phyloP scores from a whole-genome alignment of 2,888 invertebrate genomes.

The Sarcophaga subvicina region DNA sequence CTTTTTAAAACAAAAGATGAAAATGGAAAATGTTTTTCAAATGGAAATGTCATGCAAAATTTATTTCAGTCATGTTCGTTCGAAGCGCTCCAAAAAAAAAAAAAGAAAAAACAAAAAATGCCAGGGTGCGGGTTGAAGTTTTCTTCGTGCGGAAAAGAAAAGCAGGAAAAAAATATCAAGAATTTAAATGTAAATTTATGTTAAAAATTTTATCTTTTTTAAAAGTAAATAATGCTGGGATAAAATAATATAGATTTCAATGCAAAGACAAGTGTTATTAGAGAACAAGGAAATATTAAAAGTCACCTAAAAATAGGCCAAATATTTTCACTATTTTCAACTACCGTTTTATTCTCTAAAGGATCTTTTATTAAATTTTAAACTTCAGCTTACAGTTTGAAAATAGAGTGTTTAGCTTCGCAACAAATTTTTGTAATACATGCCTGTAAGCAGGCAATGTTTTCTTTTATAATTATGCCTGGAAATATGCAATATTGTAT shows the following conservation, averaged over 20 bases:
- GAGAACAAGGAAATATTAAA: neutral
- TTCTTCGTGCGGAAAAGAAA: neutral
- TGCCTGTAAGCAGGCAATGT: too few species aligned
- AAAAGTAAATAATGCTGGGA: neutral
- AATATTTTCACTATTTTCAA: too few species aligned
- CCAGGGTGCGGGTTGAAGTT: neutral
- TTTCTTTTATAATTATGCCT: too few species aligned
- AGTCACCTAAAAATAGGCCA: neutral
- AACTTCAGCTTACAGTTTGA: too few species aligned
- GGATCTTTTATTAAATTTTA: too few species aligned
- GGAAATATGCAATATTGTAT: too few species aligned
- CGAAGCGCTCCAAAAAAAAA: constrained; percentile 10
- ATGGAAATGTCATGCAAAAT: constrained; percentile 73
- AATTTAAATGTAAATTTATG: neutral
- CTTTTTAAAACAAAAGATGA: constrained; percentile 1
- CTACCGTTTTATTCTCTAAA: too few species aligned
- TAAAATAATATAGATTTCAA: neutral
- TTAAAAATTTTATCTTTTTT: neutral
- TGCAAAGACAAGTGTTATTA: neutral
- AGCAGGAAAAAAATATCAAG: neutral
- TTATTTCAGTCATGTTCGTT: constrained; percentile 61
- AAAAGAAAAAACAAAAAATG: neutral
- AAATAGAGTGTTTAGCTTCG: too few species aligned
- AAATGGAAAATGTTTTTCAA: constrained; percentile 52
- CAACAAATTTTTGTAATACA: too few species aligned